Conservation (phyloP, 2,113 vertebrate genomes). For the Macrotus californicus region DNA sequence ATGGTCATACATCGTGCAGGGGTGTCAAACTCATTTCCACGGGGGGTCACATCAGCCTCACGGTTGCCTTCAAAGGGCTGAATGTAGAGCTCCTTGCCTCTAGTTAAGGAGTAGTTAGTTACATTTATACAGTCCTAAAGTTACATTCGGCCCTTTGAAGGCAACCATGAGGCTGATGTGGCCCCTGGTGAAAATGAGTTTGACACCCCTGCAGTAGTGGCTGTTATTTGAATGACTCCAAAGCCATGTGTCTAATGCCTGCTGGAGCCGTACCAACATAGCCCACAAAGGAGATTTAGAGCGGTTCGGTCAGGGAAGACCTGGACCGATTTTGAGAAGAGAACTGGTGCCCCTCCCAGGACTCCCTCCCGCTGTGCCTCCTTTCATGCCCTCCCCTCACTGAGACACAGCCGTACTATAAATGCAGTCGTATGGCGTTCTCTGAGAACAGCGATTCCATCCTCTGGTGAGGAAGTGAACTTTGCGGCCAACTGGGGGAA, state of each 20-base stretch:
- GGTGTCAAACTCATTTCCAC: no score
- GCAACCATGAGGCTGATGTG: no score
- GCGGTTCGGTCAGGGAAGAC: background rate
- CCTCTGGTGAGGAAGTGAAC: background rate
- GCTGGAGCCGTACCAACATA: background rate
- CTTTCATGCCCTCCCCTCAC: background rate
- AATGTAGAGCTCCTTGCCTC: no score
- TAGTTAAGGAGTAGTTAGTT: no score
- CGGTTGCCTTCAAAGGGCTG: no score
- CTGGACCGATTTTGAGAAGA: background rate
- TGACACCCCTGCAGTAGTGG: background rate
- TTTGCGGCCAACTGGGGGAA: background rate
- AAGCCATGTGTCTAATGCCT: background rate
- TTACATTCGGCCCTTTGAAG: no score
- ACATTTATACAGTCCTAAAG: no score
- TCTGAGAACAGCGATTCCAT: background rate
- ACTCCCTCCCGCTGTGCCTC: background rate
- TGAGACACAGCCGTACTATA: background rate
- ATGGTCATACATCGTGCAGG: background rate
- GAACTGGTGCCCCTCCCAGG: background rate
- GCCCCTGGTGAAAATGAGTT: no score
- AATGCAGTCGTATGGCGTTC: background rate
- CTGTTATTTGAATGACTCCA: background rate
- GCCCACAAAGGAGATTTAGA: background rate
- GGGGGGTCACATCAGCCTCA: no score